Evolutionary conservation across 1,140 invertebrate genomes (phyloP).

Genomic region (Drosophila repleta): DNA sequence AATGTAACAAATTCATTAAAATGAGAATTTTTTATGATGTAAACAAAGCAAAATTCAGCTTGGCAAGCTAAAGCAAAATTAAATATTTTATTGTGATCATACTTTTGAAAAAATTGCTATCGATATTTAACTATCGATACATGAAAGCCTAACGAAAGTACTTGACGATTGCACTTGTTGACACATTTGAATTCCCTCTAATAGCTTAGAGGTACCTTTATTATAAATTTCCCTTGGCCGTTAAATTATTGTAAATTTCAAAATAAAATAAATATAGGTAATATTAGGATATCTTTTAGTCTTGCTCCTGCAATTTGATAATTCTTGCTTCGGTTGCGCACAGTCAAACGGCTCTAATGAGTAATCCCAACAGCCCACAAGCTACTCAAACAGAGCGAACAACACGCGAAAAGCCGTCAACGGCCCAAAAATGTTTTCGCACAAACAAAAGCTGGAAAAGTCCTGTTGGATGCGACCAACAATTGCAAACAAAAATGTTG

Average conservation of each 20-base stretch:
- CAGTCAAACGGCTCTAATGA: slow-evolving; percentile 23
- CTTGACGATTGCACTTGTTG: too few species aligned
- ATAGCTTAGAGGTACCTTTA: too few species aligned
- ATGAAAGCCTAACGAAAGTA: too few species aligned
- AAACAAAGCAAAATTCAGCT: too few species aligned
- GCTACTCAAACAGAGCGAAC: slow-evolving; percentile 34
- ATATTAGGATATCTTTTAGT: neutral
- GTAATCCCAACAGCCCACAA: slow-evolving; percentile 41
- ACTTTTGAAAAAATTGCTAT: too few species aligned
- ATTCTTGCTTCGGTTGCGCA: neutral
- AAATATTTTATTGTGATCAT: neutral
- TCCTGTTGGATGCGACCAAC: slow-evolving; percentile 24
- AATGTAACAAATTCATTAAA: slow-evolving; percentile 31
- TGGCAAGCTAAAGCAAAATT: too few species aligned
- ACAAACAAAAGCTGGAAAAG: slow-evolving; percentile 48
- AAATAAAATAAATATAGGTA: too few species aligned
- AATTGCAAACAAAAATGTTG: slow-evolving; percentile 57
- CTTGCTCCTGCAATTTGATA: neutral
- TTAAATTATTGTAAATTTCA: too few species aligned
- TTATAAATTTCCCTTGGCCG: too few species aligned
- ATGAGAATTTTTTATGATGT: neutral
- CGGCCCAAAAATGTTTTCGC: slow-evolving; percentile 41
- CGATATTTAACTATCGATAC: too few species aligned
- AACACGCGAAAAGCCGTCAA: slow-evolving; percentile 40
- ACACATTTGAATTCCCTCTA: too few species aligned